Percentiles rank a stretch among this genome's conserved stretches.
Evolutionary conservation across 2,113 vertebrate species (phyloP).

Genomic region (Lipotes vexillifer): DNA sequence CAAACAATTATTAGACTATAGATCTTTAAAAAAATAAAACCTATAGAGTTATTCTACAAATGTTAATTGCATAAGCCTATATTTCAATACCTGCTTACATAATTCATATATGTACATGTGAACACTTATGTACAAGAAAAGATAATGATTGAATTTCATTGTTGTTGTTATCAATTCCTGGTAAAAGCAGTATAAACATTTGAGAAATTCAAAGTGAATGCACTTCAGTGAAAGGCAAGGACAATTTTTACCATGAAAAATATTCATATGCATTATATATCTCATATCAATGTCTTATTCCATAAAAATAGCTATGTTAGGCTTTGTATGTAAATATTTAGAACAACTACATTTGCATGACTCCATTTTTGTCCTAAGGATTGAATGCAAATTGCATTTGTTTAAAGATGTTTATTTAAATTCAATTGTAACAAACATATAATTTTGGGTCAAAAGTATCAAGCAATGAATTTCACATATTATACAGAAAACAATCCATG

Average conservation of each 20-base stretch:
- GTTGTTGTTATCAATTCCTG: neutral
- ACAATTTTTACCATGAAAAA: neutral
- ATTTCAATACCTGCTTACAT: neutral
- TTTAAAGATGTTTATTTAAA: slow-evolving; percentile 20
- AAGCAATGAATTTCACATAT: neutral
- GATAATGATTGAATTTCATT: neutral
- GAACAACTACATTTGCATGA: neutral
- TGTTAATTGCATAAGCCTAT: neutral
- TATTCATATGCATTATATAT: neutral
- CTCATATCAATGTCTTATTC: neutral
- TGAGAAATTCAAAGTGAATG: neutral
- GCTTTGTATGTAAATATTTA: neutral
- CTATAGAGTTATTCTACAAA: neutral
- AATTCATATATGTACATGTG: neutral
- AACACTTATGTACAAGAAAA: neutral
- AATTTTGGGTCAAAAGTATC: neutral
- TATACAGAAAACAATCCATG: neutral
- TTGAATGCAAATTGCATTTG: neutral
- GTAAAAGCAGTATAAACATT: neutral
- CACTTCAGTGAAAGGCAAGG: neutral
- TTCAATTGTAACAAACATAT: neutral
- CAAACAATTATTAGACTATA: neutral
- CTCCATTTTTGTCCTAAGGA: neutral
- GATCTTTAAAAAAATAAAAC: neutral
- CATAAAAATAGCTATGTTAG: neutral